Evolutionary conservation across 2,113 vertebrate genomes (phyloP), one percentile per base, ranked within the genome.

Genomic region (Mormoops blainvillei): DNA sequence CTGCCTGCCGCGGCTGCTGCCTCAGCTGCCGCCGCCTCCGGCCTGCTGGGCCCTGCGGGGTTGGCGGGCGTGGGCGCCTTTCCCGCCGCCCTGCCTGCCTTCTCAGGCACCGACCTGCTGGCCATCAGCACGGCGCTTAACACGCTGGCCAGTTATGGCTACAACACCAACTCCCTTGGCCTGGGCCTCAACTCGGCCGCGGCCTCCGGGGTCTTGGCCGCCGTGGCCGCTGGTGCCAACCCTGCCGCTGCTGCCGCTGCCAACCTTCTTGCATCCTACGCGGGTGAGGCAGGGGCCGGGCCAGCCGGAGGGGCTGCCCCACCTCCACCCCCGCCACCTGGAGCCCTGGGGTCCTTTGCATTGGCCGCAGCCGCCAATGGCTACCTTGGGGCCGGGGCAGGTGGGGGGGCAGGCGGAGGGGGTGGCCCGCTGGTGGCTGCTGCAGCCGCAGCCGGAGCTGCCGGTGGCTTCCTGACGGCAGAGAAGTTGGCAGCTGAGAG

Each of bases 121-220:
- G 98, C 99, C 98, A 99, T 99, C 98, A 99, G 99, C 80, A 99
- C 99, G 2, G 99, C 99, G 83, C 99, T 99, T 96, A 99, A 99
- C 98, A 99, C 99, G 28, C 98, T 99, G 98, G 99, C 99, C 95
- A 99, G 99, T 98, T 99, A 99, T 7, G 99, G 99, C 98, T 99
- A 99, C 98, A 99, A 99, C 98, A 99, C 99, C 99, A 99, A 99
- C 98, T 99, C 99, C 96, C 98, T 99, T 94, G 99, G 99, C 87
- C 98, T 99, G 68, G 99, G 99, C 50, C 99, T 99, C 93, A 99
- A 99, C 98, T 99, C 99, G 0, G 99, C 99, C 0, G 99, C 99
- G 0, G 99, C 99, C 84, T 99, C 99, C 1, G 99, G 99, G 5
- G 99, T 99, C 70, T 97, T 99, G 95, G 99, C 99, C 0, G 99